Evolutionary conservation across 2,113 vertebrate species (phyloP).

Genomic region (Pedionomus torquatus): DNA sequence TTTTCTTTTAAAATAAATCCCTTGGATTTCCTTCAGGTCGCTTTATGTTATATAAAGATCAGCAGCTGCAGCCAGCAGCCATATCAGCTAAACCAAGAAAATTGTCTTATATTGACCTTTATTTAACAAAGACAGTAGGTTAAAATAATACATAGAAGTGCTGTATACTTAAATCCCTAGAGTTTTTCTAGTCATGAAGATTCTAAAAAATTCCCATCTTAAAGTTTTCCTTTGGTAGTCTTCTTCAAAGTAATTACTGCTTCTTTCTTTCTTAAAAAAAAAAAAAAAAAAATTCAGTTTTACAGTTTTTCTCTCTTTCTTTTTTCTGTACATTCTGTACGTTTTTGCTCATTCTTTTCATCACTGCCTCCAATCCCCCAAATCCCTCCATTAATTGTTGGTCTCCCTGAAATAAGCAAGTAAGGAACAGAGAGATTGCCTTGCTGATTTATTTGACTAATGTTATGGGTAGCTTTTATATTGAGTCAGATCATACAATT

Average conservation of each 20-base stretch:
- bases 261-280: not conserved
- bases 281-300: too few relatives aligned
- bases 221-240: not conserved
- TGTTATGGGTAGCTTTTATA: not conserved
- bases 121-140: not conserved
- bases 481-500: not conserved
- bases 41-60: not conserved
- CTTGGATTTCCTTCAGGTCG: not conserved
- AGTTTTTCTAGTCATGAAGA: not conserved
- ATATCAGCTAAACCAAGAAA: not conserved
- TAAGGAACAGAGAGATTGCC: not conserved
- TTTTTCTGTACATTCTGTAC: not conserved
- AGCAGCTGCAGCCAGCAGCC: not conserved
- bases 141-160: slow-evolving; percentile 1
- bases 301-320: not conserved
- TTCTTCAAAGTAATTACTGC: not conserved
- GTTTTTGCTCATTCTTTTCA: not conserved
- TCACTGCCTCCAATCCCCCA: not conserved
- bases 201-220: not conserved
- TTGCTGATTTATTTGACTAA: not conserved
- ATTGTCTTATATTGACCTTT: slow-evolving; percentile 37
- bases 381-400: not conserved
- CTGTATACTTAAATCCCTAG: not conserved
- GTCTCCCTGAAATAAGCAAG: not conserved
- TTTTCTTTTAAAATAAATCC: not conserved